Evolutionary conservation across 1,140 invertebrate species (phyloP), one percentile per base, ranked within the genome.

Genomic region (Bombus waltoni): DNA sequence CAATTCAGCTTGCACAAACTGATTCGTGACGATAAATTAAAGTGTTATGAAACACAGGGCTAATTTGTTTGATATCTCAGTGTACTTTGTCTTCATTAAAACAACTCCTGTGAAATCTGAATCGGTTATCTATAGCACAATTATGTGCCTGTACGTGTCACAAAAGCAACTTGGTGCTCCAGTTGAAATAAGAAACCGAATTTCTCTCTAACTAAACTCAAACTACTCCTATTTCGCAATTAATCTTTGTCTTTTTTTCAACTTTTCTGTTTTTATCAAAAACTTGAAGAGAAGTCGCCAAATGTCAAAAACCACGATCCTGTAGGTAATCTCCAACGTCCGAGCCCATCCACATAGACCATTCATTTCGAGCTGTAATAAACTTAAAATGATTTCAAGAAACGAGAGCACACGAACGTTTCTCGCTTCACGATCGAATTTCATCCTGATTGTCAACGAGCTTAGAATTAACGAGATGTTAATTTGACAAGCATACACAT

Each of bases 1-100:
- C 44, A 40, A 38, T 70, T 80, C 40, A 80, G 32, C 25, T 70
- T 80, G 35, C 32, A 38, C n/a, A 68, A 79, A 42, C 62, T 18
- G 42, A 38, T 35, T 35, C 40, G 47, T 18, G 42, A 3, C n/a
- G 28, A 65, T n/a, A 78, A 78, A 66, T 78, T 65, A 35, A 18
- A 66, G 1, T 8, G n/a, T 62, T 35, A 78, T 65, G 28, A 65
- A 78, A 78, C 35, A 78, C 28, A 44, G 10, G 25, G 15, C 22
- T 68, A 68, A 68, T 66, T 79, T 68, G 28, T 38, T 76, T 76
- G 25, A 18, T 40, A n/a, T n/a, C 53, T 18, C 6, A 6, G 6
- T 11, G 22, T 8, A 40, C 9, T 57, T 57, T 9, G 44, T 9
- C 74, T 59, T 57, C 35, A 0, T 65, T 66, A 35, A 66, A 62